Base-by-base conservation (phyloP, 2,888 invertebrate genomes). In the Poecilus cupreus region DNA sequence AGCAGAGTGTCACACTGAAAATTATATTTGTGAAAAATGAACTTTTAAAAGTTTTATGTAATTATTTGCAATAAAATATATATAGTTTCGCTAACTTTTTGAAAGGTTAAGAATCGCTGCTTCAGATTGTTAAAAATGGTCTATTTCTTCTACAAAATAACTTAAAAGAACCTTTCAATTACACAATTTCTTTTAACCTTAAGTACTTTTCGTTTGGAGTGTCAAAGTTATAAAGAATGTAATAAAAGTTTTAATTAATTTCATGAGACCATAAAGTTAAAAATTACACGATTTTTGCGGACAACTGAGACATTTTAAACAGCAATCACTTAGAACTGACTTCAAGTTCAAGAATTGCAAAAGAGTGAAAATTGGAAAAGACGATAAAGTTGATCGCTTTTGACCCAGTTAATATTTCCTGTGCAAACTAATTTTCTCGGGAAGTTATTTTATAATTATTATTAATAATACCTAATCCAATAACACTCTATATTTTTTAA, bases 221-320 rank as follows among this genome's bases (percentile, higher is more conserved):
- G 77, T 78, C 78, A 78, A 57, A 78, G 78, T 78, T 78, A 78
- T 78, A 60, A 78, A 64, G 78, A 78, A 46, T 64, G 60, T 64
- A 78, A 78, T 78, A 78, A 78, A 78, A 78, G 39, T 78, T 78
- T 78, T 78, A 78, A 78, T 78, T 78, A 78, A 78, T 78, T 78
- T 78, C 78, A 24, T 11, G 78, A 60, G 64, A 78, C 64, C 43
- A 64, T 64, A 78, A 78, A 78, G 78, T 78, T 78, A 64, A 78
- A 78, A 78, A 78, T 78, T 60, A 78, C 78, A 78, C 46, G 78
- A 78, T 78, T 78, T 64, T 78, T 64, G 78, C 78, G 78, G 78
- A 54, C 57, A 75, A 75, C 51, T 75, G 57, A 60, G 78, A 64
- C 78, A 64, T 64, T 78, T 49, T 78, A 54, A 78, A 78, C 39